These are phyloP conservation scores for Aurelia coerulea DNA, from an alignment of 30 jellyfish, hydroid and myxozoan species.

Conservation along the genomic window DNA sequence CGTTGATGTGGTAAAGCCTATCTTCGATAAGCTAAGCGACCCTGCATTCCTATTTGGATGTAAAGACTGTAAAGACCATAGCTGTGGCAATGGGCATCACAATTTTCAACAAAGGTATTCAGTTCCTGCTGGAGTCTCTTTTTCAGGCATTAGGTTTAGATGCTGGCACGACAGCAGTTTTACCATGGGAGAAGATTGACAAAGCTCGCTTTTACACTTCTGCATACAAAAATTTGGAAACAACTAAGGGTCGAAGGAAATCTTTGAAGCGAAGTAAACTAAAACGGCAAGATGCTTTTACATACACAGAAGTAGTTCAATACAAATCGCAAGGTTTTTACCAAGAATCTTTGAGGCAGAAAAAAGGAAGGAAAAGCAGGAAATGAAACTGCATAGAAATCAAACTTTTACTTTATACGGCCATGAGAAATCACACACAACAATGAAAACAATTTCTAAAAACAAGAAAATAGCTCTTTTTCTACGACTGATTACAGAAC, in stretches of 20 bases:
- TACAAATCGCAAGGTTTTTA: background rate
- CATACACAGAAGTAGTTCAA: background rate
- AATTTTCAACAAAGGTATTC: constrained; percentile 10
- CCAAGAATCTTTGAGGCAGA: background rate
- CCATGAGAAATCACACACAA: too few species aligned
- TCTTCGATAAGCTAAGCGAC: background rate
- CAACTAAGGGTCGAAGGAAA: background rate
- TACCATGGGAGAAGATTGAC: background rate
- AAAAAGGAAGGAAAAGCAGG: background rate
- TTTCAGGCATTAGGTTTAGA: background rate
- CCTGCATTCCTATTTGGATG: background rate
- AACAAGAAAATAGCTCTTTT: too few species aligned
- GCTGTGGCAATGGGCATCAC: constrained; percentile 5
- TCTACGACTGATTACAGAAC: too few species aligned
- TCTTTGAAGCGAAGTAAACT: background rate
- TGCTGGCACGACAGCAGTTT: background rate
- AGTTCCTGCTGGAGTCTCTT: background rate
- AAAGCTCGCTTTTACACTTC: background rate
- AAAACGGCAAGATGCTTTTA: background rate
- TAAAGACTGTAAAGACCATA: background rate
- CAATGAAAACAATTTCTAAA: too few species aligned
- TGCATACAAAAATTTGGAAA: background rate
- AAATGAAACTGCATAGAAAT: too few species aligned
- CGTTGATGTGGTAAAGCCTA: background rate
- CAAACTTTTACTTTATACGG: too few species aligned